A percentile compares a stretch with the other conserved stretches of the same genome.
These are phyloP conservation scores for Muschampia staudingeri DNA, from an alignment of 2,888 invertebrate genomes.

Conservation along the genomic window DNA sequence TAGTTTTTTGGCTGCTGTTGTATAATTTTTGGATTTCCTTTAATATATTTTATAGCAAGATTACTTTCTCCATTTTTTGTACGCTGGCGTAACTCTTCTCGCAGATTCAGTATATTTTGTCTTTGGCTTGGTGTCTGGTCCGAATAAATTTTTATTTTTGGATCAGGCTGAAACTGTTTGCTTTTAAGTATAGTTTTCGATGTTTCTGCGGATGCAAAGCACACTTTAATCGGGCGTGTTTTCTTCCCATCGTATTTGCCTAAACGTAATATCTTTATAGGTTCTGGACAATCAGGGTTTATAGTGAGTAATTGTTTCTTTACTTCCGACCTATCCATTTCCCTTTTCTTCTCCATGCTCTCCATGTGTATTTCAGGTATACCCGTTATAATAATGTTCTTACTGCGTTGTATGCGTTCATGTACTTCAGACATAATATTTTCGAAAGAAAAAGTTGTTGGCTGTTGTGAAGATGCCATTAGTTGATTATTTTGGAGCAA, in stretches of 20 bases:
- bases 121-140: constrained; percentile 1
- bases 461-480: neutral
- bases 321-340: no score
- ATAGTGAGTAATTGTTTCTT: no score
- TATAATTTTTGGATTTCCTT: neutral
- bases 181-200: neutral
- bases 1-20: constrained; percentile 3
- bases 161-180: neutral
- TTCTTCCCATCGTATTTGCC: neutral
- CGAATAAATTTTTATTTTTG: neutral
- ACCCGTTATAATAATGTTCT: neutral
- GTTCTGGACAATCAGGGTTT: no score
- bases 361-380: neutral
- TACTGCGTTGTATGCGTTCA: neutral
- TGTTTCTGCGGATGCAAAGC: neutral
- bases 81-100: neutral
- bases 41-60: neutral
- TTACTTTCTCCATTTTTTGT: neutral
- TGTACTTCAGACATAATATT: neutral
- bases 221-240: neutral
- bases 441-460: neutral
- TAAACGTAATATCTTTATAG: neutral
- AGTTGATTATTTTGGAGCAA: neutral
- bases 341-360: no score
- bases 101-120: neutral